phyloP scores from a whole-genome alignment of 2,888 invertebrate genomes.

The Endotricha flammealis region DNA sequence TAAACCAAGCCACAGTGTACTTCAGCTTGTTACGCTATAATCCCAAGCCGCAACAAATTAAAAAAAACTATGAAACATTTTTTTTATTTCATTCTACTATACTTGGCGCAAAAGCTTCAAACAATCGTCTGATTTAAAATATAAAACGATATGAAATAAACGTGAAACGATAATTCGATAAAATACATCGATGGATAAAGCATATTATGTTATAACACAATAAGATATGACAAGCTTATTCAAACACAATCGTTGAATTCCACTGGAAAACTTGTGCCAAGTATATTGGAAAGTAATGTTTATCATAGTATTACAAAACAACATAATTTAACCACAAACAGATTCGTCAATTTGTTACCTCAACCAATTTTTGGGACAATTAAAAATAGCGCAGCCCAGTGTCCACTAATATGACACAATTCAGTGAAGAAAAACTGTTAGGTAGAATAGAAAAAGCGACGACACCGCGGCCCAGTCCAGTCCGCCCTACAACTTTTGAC shows the following conservation, averaged over 20 bases:
- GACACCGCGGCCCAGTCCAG: slow-evolving; percentile 50
- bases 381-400: slow-evolving; percentile 58
- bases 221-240: too few species aligned
- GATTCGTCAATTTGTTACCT: slow-evolving; percentile 23
- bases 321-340: slow-evolving; percentile 14
- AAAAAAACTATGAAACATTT: background rate
- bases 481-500: slow-evolving; percentile 63
- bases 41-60: background rate
- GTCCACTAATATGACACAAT: slow-evolving; percentile 59
- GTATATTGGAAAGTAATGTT: too few species aligned
- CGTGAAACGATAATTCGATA: too few species aligned
- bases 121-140: too few species aligned
- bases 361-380: slow-evolving; percentile 41
- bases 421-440: slow-evolving; percentile 51
- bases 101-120: too few species aligned
- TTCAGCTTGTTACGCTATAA: background rate
- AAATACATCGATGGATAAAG: too few species aligned
- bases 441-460: slow-evolving; percentile 62
- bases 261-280: too few species aligned
- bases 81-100: background rate
- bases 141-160: too few species aligned
- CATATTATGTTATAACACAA: too few species aligned
- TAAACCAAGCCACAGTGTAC: slow-evolving; percentile 7
- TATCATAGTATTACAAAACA: background rate
- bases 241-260: too few species aligned